Evolutionary conservation across 2,888 invertebrate genomes (phyloP), one percentile per base, ranked within the genome.

Genomic region (Drosophila borealis): DNA sequence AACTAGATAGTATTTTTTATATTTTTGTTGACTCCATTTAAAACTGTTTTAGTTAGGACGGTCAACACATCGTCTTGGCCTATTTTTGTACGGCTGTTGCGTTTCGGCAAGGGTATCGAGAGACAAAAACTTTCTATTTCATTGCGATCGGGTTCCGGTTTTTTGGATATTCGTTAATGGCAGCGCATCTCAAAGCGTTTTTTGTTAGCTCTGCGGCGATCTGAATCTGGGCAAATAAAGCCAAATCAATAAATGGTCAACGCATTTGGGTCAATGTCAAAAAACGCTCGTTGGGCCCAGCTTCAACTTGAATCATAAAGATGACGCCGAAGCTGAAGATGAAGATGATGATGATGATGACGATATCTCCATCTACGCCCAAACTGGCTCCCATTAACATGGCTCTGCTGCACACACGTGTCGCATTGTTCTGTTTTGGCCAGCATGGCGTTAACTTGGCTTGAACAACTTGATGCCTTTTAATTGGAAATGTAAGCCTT

Each of bases 211-310:
- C 21, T 39, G 33, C 54, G 33, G n/a, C 53, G 70, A 74, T 71
- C 75, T 56, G 69, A 66, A 59, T 71, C 65, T 41, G 53, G 50
- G 59, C 57, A 76, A 80, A 78, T 66, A 57, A 72, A 80, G 61
- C 62, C 69, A 77, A 80, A 75, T 75, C 83, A 80, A 77, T 73
- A 80, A 87, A 73, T 71, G 70, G 67, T 57, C 66, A 64, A 50
- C 57, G 53, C 51, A 89, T 87, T 87, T 90, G 73, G 89, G 89
- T 90, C 90, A 89, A 89, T 90, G 89, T 89, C 90, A 89, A 36
- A 29, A 59, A 44, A 37, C 63, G 62, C 49, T 60, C 50, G 70
- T 61, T 67, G 73, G 69, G 42, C 29, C 74, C 74, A 78, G 64
- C 65, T 61, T 61, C 63, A 48, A 55, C 33, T 64, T 49, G 42